These are phyloP conservation scores for Serranus cabrilla DNA, from an alignment of 2,797 vertebrate species.

Conservation along the genomic window DNA sequence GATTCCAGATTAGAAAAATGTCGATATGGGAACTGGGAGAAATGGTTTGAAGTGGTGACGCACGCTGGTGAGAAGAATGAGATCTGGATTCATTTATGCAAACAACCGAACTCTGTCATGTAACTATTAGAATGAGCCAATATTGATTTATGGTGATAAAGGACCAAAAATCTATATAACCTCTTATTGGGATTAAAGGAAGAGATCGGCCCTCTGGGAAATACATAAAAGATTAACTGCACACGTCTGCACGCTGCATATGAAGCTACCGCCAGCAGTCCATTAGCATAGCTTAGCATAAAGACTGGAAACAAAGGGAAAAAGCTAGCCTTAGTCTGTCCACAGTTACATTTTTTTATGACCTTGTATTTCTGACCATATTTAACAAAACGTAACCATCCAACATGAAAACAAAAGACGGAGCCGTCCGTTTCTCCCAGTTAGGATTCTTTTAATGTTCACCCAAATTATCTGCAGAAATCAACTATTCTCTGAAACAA, in stretches of 20 bases:
- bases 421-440: no score
- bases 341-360: background rate
- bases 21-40: constrained; percentile 29
- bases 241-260: no score
- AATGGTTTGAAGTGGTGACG: constrained; percentile 20
- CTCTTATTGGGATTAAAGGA: background rate
- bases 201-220: background rate
- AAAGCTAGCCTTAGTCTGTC: background rate
- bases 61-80: background rate
- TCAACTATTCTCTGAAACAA: no score
- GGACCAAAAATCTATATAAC: background rate
- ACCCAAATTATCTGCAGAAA: no score
- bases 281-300: background rate
- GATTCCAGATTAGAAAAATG: constrained; percentile 46
- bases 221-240: background rate
- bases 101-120: background rate
- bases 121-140: background rate
- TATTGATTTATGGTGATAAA: background rate
- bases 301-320: background rate
- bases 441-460: no score
- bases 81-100: background rate
- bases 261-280: background rate
- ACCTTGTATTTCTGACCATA: background rate
- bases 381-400: background rate
- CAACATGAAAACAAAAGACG: no score